Evolutionary conservation across 2,113 vertebrate species (phyloP).

Genomic region (Diadophis punctatus): DNA sequence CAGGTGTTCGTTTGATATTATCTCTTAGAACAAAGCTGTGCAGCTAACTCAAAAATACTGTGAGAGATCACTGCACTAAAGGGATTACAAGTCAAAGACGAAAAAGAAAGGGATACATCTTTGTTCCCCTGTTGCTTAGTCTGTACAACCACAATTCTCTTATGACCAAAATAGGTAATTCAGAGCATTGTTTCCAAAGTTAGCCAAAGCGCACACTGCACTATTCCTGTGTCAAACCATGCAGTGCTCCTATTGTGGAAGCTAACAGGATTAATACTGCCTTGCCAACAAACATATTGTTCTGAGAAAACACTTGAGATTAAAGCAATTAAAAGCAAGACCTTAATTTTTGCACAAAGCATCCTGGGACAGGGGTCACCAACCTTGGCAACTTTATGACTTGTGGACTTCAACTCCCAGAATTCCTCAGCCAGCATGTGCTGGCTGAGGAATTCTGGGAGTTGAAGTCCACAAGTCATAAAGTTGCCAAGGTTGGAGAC

Average conservation of each 20-base stretch:
- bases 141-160: not conserved
- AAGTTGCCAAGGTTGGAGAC: too few species aligned
- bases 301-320: not conserved
- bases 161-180: not conserved
- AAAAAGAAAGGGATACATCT: not conserved
- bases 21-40: not conserved
- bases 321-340: not conserved
- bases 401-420: too few species aligned
- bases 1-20: not conserved
- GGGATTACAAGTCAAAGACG: not conserved
- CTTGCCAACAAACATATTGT: not conserved
- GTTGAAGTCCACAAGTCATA: too few species aligned
- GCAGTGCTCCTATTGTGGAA: not conserved
- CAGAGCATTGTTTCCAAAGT: not conserved
- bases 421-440: too few species aligned
- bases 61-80: not conserved
- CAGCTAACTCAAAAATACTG: not conserved
- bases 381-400: too few species aligned
- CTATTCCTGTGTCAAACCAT: not conserved
- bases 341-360: not conserved
- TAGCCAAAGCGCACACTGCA: not conserved
- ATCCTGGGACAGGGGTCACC: not conserved
- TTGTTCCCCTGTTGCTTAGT: not conserved
- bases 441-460: too few species aligned
- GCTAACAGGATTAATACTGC: not conserved